Evolutionary conservation across 2,113 vertebrate species (phyloP), one percentile per base, ranked within the genome.

Genomic region (Melanerpes formicivorus): DNA sequence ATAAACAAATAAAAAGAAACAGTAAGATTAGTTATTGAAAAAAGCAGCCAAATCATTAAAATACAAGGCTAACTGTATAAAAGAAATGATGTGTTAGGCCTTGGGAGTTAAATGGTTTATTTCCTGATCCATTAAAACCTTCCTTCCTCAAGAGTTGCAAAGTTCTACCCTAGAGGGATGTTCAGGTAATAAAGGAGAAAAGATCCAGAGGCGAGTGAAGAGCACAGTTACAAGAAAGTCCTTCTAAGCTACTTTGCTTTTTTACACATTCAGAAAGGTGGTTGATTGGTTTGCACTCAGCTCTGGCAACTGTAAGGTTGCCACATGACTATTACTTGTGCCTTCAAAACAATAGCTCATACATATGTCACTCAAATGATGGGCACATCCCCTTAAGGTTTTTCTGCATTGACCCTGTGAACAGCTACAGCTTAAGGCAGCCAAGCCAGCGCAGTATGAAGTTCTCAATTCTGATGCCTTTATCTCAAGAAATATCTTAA

Each of bases 121-220:
- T 94, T 96, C 81, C 95, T 87, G 60, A 62, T 82, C 82, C 84
- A 75, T 92, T 96, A 92, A 92, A 92, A n/a, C 54, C 48, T 93
- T 91, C 76, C 79, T 93, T 75, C 87, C 72, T 82, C 44, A 40
- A 78, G 65, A 87, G 75, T 52, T 85, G 82, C 75, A 56, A 52
- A 70, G 56, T 76, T 89, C 59, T 95, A 86, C 91, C 91, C 89
- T 85, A n/a, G 82, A 72, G 84, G 89, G 48, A 67, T 75, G 82
- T 87, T 87, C 60, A 50, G 56, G 69, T 74, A 86, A 65, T 69
- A 92, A 92, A 96, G 34, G 79, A 90, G 64, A 92, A 91, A 82
- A 70, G 69, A 91, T 84, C 44, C 79, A 87, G 84, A 88, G 66
- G 66, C 81, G 80, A 86, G 42, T 9, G 80, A 50, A 77, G 78